Conservation (phyloP, 2,888 invertebrate species). For the Neelides folsomi region DNA sequence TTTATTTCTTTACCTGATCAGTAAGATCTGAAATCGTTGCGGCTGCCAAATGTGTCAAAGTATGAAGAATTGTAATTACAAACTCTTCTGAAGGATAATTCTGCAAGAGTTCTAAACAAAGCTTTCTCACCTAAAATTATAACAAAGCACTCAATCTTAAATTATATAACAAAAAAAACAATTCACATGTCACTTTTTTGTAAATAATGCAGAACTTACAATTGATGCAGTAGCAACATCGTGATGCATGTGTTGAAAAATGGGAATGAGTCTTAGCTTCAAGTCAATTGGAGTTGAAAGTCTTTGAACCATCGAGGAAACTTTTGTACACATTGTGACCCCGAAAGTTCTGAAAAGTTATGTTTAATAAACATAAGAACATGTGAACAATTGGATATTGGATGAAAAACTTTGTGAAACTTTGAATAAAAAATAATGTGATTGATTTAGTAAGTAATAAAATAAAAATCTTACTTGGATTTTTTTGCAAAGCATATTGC, state of each 20-base stretch:
- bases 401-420: no score
- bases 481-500: conserved; percentile 88
- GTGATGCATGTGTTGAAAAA: conserved; percentile 86
- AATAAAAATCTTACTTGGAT: conserved; percentile 52
- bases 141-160: background rate
- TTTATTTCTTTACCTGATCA: conserved; percentile 52
- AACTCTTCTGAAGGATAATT: conserved; percentile 69
- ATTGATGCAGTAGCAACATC: conserved; percentile 59
- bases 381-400: no score
- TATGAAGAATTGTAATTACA: conserved; percentile 66
- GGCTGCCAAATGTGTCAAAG: conserved; percentile 73
- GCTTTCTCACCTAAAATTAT: conserved; percentile 49
- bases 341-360: conserved; percentile 63
- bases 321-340: conserved; percentile 85
- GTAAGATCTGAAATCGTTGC: conserved; percentile 82
- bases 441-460: no score
- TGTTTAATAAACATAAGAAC: background rate
- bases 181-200: background rate
- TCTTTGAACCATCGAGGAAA: conserved; percentile 88
- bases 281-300: conserved; percentile 83
- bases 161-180: conserved; percentile 3
- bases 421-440: no score
- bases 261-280: conserved; percentile 77
- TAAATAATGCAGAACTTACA: conserved; percentile 39
- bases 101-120: conserved; percentile 58